phyloP scores from a whole-genome alignment of 2,113 vertebrate species.

The Saguinus imperator region DNA sequence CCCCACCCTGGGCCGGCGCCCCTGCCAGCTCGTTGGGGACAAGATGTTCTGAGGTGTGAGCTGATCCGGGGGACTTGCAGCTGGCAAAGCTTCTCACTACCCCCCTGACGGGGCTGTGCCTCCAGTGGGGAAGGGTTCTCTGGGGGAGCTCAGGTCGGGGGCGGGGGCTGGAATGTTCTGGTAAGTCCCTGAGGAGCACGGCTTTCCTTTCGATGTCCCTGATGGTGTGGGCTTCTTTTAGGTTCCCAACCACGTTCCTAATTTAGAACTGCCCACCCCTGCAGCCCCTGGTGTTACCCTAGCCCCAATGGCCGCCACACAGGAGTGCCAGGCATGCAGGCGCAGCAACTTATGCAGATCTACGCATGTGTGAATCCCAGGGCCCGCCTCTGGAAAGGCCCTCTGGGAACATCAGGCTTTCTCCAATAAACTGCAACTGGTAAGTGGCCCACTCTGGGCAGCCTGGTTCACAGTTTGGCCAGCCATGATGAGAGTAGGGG shows the following conservation, averaged over 20 bases:
- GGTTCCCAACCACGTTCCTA: background rate
- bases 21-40: conserved; percentile 48
- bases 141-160: conserved; percentile 22
- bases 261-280: background rate
- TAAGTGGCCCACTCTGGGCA: background rate
- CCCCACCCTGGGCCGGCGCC: conserved; percentile 45
- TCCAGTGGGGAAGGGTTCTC: conserved; percentile 6
- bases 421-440: background rate
- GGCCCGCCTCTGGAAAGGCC: background rate
- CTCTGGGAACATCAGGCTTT: background rate
- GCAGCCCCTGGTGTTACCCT: background rate
- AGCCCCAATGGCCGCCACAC: background rate
- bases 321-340: background rate
- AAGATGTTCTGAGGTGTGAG: conserved; percentile 76
- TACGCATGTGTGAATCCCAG: background rate
- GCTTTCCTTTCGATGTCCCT: background rate
- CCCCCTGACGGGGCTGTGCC: conserved; percentile 2
- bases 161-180: background rate
- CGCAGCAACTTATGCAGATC: background rate
- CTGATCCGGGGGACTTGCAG: conserved; percentile 69
- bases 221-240: background rate
- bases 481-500: too few species aligned
- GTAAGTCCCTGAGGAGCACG: background rate
- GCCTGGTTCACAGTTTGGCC: background rate
- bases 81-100: conserved; percentile 62